Percentiles rank a stretch among this genome's conserved stretches.
phyloP scores from a whole-genome alignment of 1,140 invertebrate species.

The Rhopalosiphum padi region DNA sequence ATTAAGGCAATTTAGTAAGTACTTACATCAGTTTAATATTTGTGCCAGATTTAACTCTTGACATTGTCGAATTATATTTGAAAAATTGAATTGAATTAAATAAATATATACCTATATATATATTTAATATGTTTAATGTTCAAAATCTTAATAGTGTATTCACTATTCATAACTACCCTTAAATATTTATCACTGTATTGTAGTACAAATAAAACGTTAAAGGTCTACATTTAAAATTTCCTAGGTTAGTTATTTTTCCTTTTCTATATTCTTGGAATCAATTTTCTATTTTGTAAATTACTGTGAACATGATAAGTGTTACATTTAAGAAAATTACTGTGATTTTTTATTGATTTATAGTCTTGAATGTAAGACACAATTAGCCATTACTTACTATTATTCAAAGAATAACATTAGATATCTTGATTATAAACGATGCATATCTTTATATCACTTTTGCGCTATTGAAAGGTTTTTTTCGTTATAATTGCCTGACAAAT shows the following conservation, averaged over 20 bases:
- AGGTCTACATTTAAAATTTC: background rate
- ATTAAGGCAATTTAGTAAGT: background rate
- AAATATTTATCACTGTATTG: background rate
- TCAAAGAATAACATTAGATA: background rate
- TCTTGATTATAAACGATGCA: background rate
- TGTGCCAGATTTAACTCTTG: background rate
- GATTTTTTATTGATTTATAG: background rate
- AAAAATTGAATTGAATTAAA: constrained; percentile 27
- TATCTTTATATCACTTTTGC: background rate
- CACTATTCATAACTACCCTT: background rate
- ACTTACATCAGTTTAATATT: background rate
- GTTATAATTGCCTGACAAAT: background rate
- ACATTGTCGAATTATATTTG: constrained; percentile 20
- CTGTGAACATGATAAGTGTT: background rate
- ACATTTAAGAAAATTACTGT: background rate
- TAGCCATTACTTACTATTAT: background rate
- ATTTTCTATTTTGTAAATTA: background rate
- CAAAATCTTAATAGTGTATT: background rate
- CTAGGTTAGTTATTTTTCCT: background rate
- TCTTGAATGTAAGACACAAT: background rate
- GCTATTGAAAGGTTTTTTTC: background rate
- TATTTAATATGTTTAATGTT: background rate
- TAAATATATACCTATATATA: background rate
- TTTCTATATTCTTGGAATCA: background rate
- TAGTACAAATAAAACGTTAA: background rate